These are phyloP conservation scores for Alethe diademata DNA, from an alignment of 2,113 vertebrate species.

Conservation along the genomic window DNA sequence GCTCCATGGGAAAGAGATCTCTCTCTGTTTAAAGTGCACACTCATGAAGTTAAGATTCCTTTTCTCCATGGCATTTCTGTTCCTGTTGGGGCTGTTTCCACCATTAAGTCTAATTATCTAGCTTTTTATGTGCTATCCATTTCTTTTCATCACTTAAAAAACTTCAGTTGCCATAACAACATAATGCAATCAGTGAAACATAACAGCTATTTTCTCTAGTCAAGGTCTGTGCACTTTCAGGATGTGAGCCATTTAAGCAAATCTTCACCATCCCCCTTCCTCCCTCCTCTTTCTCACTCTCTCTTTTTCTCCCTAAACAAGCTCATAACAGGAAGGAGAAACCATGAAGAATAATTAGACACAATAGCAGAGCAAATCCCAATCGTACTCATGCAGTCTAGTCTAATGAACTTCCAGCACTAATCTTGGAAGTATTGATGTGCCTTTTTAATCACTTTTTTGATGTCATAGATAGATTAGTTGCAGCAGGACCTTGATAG, in stretches of 20 bases:
- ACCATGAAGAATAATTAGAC: slow-evolving; percentile 64
- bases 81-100: slow-evolving; percentile 49
- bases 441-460: slow-evolving; percentile 55
- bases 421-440: slow-evolving; percentile 34
- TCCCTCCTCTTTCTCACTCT: slow-evolving; percentile 13
- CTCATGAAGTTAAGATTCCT: slow-evolving; percentile 1
- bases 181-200: slow-evolving; percentile 69
- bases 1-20: neutral
- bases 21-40: neutral
- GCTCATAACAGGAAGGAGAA: slow-evolving; percentile 63
- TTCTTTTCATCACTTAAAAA: slow-evolving; percentile 74
- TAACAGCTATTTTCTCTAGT: slow-evolving; percentile 65
- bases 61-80: slow-evolving; percentile 1
- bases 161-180: slow-evolving; percentile 78
- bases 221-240: slow-evolving; percentile 63
- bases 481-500: slow-evolving; percentile 21
- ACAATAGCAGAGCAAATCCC: slow-evolving; percentile 47
- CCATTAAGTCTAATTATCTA: slow-evolving; percentile 63
- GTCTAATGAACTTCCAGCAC: slow-evolving; percentile 47
- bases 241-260: slow-evolving; percentile 66
- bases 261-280: slow-evolving; percentile 60
- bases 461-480: slow-evolving; percentile 52
- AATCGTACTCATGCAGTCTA: neutral
- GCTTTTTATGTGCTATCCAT: slow-evolving; percentile 66
- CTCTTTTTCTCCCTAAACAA: slow-evolving; percentile 54